Conservation (phyloP, 1,140 invertebrate genomes). For the Mamestra configurata region DNA sequence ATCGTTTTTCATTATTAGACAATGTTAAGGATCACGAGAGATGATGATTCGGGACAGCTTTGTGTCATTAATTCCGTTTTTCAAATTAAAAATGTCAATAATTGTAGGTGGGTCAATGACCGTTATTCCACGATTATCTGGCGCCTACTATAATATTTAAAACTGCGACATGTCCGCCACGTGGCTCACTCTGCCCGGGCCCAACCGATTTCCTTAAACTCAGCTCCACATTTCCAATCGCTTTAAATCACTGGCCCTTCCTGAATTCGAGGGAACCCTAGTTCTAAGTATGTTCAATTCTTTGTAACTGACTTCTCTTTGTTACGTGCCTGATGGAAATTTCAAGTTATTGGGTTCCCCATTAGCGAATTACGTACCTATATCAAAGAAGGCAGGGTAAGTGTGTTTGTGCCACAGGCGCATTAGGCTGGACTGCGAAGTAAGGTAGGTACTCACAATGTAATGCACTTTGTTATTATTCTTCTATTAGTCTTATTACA, state of each 20-base stretch:
- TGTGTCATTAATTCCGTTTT: no score
- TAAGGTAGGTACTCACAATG: neutral
- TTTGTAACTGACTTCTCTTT: conserved; percentile 34
- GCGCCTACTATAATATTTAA: no score
- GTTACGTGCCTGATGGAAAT: conserved; percentile 17
- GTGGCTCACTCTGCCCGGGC: neutral
- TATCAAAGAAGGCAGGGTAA: neutral
- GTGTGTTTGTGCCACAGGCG: neutral
- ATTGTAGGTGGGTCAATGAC: no score
- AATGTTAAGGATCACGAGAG: no score
- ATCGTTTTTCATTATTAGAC: no score
- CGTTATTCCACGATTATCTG: no score
- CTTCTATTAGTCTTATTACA: no score
- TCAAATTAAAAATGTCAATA: no score
- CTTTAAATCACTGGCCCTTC: conserved; percentile 21
- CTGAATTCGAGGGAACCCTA: neutral
- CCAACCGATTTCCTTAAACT: conserved; percentile 13
- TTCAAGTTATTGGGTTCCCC: neutral
- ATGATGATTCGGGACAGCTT: no score
- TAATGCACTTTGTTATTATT: conserved; percentile 23
- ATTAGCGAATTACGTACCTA: conserved; percentile 2
- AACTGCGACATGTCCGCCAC: no score
- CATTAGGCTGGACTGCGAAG: neutral
- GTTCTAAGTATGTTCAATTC: conserved; percentile 9
- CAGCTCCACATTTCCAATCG: neutral